Evolutionary conservation across 2,797 vertebrate species (phyloP).

Genomic region (Catamblyrhynchus diadema): DNA sequence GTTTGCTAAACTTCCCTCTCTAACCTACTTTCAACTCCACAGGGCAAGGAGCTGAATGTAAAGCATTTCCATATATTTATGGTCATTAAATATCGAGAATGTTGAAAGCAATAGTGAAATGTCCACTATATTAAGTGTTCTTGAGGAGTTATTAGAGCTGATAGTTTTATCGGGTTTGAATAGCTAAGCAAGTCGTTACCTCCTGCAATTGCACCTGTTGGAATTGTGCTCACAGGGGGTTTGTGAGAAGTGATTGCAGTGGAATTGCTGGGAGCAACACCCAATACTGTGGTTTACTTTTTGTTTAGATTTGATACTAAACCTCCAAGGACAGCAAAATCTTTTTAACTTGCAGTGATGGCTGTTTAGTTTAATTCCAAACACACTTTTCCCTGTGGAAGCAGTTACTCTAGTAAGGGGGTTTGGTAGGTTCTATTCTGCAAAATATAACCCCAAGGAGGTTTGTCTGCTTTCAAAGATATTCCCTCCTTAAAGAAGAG

Average conservation of each 20-base stretch:
- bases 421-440: neutral
- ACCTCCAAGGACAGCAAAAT: neutral
- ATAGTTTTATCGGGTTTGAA: conserved; percentile 19
- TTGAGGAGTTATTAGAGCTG: conserved; percentile 50
- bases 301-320: conserved; percentile 46
- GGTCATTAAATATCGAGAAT: conserved; percentile 37
- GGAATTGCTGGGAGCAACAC: neutral
- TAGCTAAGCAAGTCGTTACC: neutral
- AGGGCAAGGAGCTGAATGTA: neutral
- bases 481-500: neutral
- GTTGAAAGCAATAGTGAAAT: conserved; percentile 54
- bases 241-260: conserved; percentile 27
- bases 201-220: neutral
- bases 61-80: conserved; percentile 40
- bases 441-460: neutral
- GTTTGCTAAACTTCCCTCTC: conserved; percentile 49
- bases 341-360: neutral
- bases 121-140: conserved; percentile 43
- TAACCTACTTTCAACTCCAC: conserved; percentile 21
- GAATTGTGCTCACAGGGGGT: neutral
- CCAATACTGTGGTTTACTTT: conserved; percentile 9
- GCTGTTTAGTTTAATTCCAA: neutral
- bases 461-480: neutral
- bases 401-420: neutral
- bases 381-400: neutral